phyloP scores from a whole-genome alignment of 2,888 invertebrate genomes.

The Dicroscelio sp. region DNA sequence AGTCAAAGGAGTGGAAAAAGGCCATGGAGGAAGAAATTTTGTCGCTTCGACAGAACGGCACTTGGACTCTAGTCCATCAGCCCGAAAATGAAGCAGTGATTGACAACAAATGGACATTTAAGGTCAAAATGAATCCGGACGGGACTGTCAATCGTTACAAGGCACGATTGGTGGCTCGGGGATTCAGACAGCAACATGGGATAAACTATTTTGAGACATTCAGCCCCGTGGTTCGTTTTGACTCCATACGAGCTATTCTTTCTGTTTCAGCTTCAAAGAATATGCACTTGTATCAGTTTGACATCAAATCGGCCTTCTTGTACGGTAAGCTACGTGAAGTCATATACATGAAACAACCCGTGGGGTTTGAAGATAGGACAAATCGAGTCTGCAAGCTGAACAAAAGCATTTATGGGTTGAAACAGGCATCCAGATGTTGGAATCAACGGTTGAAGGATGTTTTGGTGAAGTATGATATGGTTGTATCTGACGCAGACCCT shows the following conservation, averaged over 20 bases:
- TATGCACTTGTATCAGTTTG: conserved; percentile 28
- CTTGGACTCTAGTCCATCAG: not conserved
- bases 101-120: not conserved
- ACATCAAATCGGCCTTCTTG: conserved; percentile 85
- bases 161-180: not conserved
- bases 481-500: not conserved
- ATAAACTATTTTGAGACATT: conserved; percentile 87
- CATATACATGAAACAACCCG: conserved; percentile 88
- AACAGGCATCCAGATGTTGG: conserved; percentile 89
- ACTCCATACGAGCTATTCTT: conserved; percentile 83
- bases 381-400: conserved; percentile 87
- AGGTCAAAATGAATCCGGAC: not conserved
- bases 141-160: not conserved
- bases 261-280: conserved; percentile 74
- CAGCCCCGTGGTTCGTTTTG: conserved; percentile 86
- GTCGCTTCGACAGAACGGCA: not conserved
- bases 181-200: too few species aligned
- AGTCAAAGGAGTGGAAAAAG: not conserved
- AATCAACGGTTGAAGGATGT: conserved; percentile 83
- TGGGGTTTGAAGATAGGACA: conserved; percentile 87
- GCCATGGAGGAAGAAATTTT: not conserved
- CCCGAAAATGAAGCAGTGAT: not conserved
- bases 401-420: conserved; percentile 89
- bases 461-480: not conserved
- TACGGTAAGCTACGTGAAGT: conserved; percentile 77